Base-by-base conservation (phyloP, 2,888 invertebrate genomes). In the Harpalus rufipes region DNA sequence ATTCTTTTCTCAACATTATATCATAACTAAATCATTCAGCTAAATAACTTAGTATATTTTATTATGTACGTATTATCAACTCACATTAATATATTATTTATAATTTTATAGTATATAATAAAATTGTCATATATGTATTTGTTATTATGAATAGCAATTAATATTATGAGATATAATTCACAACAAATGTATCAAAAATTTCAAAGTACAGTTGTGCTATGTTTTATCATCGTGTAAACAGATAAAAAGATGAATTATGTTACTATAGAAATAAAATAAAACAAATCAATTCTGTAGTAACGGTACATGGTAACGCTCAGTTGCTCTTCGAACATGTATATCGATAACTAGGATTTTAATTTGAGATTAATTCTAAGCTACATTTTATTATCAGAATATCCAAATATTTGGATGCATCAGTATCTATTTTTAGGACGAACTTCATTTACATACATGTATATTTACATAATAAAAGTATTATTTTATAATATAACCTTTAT, bases 221-320 rank as follows among this genome's bases (percentile, higher is more conserved):
- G 8, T 14, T 61, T 16, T 61, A 65, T 39, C n/a, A 32, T 68
- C 8, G 7, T 68, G 32, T 41, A 68, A 68, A 63, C 10, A 63
- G 39, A 68, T 39, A n/a, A 68, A 68, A 63, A 63, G 25, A 25
- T 63, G 18, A 63, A 63, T 59, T 16, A 7, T 63, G 21, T 63
- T 8, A 25, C 25, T 25, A 63, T 63, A 63, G 25, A 63, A 68
- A 65, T 65, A 61, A 61, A n/a, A 56, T 32, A 59, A 63, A 63
- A 41, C 32, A 68, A 68, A 12, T 68, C 21, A 68, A 14, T 63
- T 68, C 39, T n/a, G 41, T 68, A 39, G 39, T 68, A 39, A 68
- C 68, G 68, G 68, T 68, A n/a, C 41, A 14, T 68, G 39, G 32
- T 39, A 68, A 39, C 39, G 68, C 39, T 68, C 14, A 12, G 68